Evolutionary conservation across 2,113 vertebrate species (phyloP), one percentile per base, ranked within the genome.

Genomic region (Silurus glanis): DNA sequence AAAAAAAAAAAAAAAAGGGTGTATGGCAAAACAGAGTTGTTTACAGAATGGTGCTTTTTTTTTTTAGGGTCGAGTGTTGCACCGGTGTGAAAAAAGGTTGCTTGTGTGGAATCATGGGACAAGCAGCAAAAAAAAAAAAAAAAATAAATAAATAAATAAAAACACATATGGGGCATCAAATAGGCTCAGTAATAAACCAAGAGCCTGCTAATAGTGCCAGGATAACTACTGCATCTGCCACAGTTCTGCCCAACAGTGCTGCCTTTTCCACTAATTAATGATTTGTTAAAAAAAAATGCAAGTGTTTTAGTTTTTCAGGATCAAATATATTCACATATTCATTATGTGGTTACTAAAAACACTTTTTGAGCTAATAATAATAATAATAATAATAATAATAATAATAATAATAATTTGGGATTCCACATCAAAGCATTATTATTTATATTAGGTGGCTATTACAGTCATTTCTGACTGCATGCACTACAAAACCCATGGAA

Each of bases 121-220:
- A 87, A 78, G 86, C 53, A 81, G 79, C 64, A 59, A 37, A 2
- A 37, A 37, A 37, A 37, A 37, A 37, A 37, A 37, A 1, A 1
- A 37, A 37, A 37, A 37, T 2, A 37, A 37, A 37, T n/a, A n/a
- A n/a, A n/a, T n/a, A n/a, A n/a, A n/a, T n/a, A 37, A 61, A 80
- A 85, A 75, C 90, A 87, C 88, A 92, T 91, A 92, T 90, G 90
- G 90, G 86, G 21, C 84, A 90, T 92, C 87, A 91, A 89, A 90
- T 83, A 88, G 72, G 56, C 67, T 85, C 67, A 87, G 90, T 90
- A 87, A 93, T 91, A 90, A 90, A 92, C 79, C 88, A 84, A 85
- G 85, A 78, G 84, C 85, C 87, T 89, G 90, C 83, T 84, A 85
- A 49, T 25, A 82, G 85, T 85, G 89, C 91, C 86, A 66, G 81